Conservation (phyloP, 2,888 invertebrate species). For the Vesta saturnalis region DNA sequence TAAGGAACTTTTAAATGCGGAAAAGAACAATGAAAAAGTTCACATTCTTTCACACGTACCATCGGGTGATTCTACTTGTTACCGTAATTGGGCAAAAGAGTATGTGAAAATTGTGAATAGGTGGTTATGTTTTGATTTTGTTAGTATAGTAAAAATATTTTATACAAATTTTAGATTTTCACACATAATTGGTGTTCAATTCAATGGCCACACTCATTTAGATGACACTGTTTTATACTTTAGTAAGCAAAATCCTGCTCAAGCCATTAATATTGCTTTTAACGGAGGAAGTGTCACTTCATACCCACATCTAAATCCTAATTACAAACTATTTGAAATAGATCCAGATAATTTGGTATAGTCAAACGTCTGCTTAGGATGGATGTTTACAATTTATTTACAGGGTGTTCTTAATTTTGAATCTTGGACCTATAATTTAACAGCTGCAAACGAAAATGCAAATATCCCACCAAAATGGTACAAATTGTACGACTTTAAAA, state of each 20-base stretch:
- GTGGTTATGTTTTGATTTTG: constrained; percentile 61
- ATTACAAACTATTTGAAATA: constrained; percentile 53
- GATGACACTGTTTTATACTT: constrained; percentile 81
- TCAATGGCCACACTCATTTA: constrained; percentile 84
- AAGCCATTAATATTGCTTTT: constrained; percentile 77
- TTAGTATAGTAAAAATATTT: constrained; percentile 50
- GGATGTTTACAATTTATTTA: too few relatives aligned
- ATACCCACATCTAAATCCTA: constrained; percentile 61
- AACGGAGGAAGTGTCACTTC: constrained; percentile 86
- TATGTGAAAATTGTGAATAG: constrained; percentile 73
- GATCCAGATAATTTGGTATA: constrained; percentile 39
- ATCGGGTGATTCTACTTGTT: constrained; percentile 73
- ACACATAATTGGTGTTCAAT: constrained; percentile 83
- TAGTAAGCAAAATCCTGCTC: constrained; percentile 62
- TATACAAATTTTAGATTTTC: constrained; percentile 67
- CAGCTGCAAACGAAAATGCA: constrained; percentile 71
- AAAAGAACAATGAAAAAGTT: constrained; percentile 75
- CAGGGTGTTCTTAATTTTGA: too few relatives aligned
- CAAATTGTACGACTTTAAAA: constrained; percentile 76
- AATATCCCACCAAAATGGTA: constrained; percentile 73
- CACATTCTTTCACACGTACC: constrained; percentile 87
- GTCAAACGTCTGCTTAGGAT: too few relatives aligned
- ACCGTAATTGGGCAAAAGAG: constrained; percentile 74
- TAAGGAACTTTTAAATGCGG: constrained; percentile 76
- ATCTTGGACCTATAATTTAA: constrained; percentile 79